Evolutionary conservation across 2,888 invertebrate species (phyloP).

Genomic region (Habrosyne pyritoides): DNA sequence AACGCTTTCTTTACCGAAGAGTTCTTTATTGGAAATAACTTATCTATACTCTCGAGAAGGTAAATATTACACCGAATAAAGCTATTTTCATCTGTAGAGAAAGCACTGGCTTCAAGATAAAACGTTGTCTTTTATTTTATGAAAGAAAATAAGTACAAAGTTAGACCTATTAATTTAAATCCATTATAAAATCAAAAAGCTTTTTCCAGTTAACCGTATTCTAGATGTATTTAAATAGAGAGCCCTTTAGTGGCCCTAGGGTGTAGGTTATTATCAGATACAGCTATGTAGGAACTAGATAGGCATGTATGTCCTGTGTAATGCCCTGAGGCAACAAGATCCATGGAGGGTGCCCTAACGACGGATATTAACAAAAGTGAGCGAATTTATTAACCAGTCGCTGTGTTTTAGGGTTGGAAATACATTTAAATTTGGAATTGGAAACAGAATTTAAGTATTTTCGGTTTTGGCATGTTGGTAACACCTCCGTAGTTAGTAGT

Average conservation of each 20-base stretch:
- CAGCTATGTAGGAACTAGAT: not conserved
- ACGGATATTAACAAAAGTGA: slow-evolving; percentile 60
- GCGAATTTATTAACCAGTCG: slow-evolving; percentile 39
- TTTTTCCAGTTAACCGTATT: not conserved
- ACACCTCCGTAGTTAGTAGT: not conserved
- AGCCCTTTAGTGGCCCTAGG: too few species aligned
- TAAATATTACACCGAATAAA: too few species aligned
- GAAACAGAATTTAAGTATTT: not conserved
- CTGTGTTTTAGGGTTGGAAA: slow-evolving; percentile 16
- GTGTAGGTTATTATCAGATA: not conserved
- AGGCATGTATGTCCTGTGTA: not conserved
- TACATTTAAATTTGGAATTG: not conserved
- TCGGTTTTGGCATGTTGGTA: not conserved
- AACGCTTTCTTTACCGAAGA: too few species aligned
- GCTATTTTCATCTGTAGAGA: too few species aligned
- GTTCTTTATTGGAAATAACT: too few species aligned
- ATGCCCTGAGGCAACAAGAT: slow-evolving; percentile 16
- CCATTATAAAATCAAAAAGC: too few species aligned
- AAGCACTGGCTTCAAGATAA: too few species aligned
- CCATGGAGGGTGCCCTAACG: slow-evolving; percentile 51
- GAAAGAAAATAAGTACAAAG: too few species aligned
- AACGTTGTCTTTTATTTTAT: too few species aligned
- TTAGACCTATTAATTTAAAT: too few species aligned
- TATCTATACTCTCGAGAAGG: too few species aligned
- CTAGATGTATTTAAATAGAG: not conserved